Conservation (phyloP, 1,140 invertebrate species). For the Ptiloglossa arizonensis region DNA sequence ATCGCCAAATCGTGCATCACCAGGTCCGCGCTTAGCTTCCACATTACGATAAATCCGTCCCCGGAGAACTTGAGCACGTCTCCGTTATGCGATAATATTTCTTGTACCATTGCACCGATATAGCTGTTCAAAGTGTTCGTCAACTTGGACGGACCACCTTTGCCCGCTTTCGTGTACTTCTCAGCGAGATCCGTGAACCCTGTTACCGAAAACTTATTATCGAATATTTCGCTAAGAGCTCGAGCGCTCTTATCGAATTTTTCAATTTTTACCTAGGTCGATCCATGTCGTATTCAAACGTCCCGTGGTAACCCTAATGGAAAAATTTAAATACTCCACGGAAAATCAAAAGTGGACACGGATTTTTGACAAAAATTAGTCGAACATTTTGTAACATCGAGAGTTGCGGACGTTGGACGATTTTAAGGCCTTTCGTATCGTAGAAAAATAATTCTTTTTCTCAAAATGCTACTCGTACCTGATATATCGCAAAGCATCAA, state of each 20-base stretch:
- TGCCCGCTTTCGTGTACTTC: conserved; percentile 83
- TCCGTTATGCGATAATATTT: conserved; percentile 84
- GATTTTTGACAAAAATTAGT: too few species aligned
- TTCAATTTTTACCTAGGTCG: too few species aligned
- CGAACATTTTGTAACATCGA: too few species aligned
- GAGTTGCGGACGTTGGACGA: too few species aligned
- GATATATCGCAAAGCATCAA: conserved; percentile 85
- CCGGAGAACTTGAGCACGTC: conserved; percentile 87
- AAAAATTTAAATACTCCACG: too few species aligned
- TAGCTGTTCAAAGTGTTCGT: conserved; percentile 86
- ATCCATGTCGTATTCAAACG: too few species aligned
- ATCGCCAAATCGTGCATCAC: conserved; percentile 83
- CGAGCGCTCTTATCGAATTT: background rate
- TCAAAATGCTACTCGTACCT: too few species aligned
- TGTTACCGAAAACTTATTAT: conserved; percentile 47
- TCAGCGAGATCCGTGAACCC: conserved; percentile 86
- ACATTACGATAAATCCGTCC: conserved; percentile 86
- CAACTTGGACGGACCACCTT: conserved; percentile 84
- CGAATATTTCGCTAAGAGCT: background rate
- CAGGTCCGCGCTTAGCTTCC: conserved; percentile 81
- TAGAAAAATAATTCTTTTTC: too few species aligned
- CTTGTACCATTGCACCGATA: conserved; percentile 86
- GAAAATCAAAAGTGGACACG: too few species aligned
- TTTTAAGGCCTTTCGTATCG: too few species aligned
- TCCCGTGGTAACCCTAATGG: too few species aligned